Conservation (phyloP, 2,888 invertebrate genomes). For the Orchesellides sinensis region DNA sequence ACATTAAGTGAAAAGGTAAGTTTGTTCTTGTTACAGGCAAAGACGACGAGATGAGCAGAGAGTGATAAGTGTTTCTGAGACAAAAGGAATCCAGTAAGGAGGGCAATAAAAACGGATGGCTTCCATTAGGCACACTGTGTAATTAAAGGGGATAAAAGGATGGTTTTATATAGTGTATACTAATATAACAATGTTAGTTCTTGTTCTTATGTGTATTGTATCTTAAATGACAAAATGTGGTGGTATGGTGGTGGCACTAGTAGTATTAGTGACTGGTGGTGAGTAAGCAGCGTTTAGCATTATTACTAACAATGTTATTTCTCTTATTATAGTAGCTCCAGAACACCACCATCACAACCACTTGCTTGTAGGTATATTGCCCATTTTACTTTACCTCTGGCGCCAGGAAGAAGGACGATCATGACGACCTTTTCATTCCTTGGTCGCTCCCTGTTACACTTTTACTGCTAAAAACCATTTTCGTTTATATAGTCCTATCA, state of each 20-base stretch:
- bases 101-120: slow-evolving; percentile 74
- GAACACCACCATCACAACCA: no score
- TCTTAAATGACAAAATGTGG: slow-evolving; percentile 28
- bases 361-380: slow-evolving; percentile 57
- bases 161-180: slow-evolving; percentile 15
- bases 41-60: slow-evolving; percentile 35
- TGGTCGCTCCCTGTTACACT: no score
- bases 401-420: slow-evolving; percentile 59
- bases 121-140: slow-evolving; percentile 74
- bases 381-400: slow-evolving; percentile 71
- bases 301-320: no score
- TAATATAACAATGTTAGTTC: not conserved
- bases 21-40: not conserved
- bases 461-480: no score
- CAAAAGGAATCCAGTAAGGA: slow-evolving; percentile 72
- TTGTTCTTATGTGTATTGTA: not conserved
- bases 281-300: slow-evolving; percentile 46
- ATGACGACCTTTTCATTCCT: slow-evolving; percentile 68
- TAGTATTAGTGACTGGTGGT: slow-evolving; percentile 26
- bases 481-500: not conserved
- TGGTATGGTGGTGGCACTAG: slow-evolving; percentile 13
- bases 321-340: no score
- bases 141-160: slow-evolving; percentile 74
- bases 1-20: slow-evolving; percentile 1
- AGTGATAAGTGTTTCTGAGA: slow-evolving; percentile 73